Conservation (phyloP, 2,888 invertebrate genomes). For the Hylaea fasciaria region DNA sequence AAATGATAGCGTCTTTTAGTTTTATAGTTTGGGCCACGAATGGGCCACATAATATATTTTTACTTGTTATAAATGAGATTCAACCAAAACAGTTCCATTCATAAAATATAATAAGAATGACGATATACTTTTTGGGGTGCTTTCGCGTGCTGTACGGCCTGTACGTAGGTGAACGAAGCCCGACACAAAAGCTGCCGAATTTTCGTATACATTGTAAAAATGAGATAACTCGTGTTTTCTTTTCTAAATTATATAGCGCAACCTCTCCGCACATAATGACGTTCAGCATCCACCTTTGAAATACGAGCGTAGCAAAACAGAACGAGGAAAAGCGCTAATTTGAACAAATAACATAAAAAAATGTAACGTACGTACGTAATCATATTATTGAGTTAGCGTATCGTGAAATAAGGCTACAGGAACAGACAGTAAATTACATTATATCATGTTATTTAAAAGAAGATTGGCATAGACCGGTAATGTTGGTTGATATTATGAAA, state of each 20-base stretch:
- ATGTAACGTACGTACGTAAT: slow-evolving; percentile 29
- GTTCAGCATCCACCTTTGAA: slow-evolving; percentile 19
- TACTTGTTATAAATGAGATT: no score
- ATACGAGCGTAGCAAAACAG: slow-evolving; percentile 24
- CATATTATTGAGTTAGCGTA: slow-evolving; percentile 25
- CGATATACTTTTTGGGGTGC: neutral
- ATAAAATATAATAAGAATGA: neutral
- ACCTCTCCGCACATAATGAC: slow-evolving; percentile 8
- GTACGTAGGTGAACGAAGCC: neutral
- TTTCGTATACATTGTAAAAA: slow-evolving; percentile 9
- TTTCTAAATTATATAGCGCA: slow-evolving; percentile 12
- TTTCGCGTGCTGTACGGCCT: neutral
- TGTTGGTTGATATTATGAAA: no score
- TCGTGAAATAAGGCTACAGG: slow-evolving; percentile 2
- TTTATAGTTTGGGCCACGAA: neutral
- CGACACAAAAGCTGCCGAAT: neutral
- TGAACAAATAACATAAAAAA: slow-evolving; percentile 25
- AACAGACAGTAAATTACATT: neutral
- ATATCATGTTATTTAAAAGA: neutral
- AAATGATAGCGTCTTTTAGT: no score
- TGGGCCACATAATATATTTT: neutral
- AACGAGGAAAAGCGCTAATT: slow-evolving; percentile 31
- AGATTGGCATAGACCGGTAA: no score
- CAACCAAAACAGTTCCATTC: neutral
- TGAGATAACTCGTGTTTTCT: slow-evolving; percentile 7